These are phyloP conservation scores for Coccyzus lansbergi DNA, from an alignment of 2,797 vertebrate genomes.

Conservation along the genomic window DNA sequence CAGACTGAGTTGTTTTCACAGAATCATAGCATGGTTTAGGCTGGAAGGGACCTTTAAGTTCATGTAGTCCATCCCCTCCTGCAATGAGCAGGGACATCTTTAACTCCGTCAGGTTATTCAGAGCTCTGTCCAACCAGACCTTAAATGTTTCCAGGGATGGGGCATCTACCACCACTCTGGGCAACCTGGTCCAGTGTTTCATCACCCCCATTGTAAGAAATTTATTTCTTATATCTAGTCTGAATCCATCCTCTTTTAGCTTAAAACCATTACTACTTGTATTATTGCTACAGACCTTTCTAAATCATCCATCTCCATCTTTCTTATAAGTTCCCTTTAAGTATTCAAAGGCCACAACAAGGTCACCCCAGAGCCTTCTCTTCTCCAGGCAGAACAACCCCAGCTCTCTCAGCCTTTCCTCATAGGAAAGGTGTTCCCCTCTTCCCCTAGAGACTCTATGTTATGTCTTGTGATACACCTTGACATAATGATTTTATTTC, in stretches of 20 bases:
- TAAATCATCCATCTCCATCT: not conserved
- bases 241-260: not conserved
- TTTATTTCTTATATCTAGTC: not conserved
- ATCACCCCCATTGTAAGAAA: not conserved
- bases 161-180: no score
- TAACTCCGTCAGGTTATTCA: not conserved
- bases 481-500: not conserved
- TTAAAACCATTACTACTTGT: not conserved
- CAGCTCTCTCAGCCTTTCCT: not conserved
- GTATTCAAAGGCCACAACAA: not conserved
- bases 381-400: not conserved
- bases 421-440: not conserved
- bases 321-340: not conserved
- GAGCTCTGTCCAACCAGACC: rapidly evolving
- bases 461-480: not conserved
- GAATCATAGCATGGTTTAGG: not conserved
- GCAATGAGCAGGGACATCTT: not conserved
- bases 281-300: rapidly evolving
- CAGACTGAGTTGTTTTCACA: not conserved
- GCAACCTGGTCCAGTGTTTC: not conserved
- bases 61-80: not conserved
- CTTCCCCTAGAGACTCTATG: not conserved
- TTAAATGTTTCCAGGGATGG: not conserved
- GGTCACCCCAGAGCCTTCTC: not conserved
- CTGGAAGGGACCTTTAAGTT: not conserved